Percentiles rank a stretch among this genome's conserved stretches.
Evolutionary conservation across 2,888 invertebrate species (phyloP).

Genomic region (Philopedon plagiatum): DNA sequence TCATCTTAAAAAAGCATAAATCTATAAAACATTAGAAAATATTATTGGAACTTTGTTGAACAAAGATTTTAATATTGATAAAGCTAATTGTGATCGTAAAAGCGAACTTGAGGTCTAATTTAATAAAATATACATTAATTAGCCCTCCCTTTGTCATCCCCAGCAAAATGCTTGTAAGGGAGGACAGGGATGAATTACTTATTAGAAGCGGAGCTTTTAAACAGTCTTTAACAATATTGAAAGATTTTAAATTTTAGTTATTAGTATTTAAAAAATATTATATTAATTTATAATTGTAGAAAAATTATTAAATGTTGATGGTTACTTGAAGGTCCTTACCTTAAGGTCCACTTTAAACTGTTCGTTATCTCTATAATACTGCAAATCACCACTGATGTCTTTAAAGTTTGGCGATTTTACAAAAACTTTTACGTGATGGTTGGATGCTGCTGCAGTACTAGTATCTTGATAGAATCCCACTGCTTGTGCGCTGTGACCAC

Average conservation of each 20-base stretch:
- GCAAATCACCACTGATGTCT: conserved; percentile 75
- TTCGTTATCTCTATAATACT: conserved; percentile 78
- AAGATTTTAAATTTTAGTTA: conserved; percentile 10
- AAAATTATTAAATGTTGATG: too few species aligned
- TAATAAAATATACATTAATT: conserved; percentile 5
- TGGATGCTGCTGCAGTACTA: conserved; percentile 76
- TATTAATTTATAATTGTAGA: too few species aligned
- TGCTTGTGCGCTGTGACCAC: conserved; percentile 79
- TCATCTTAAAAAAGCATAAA: too few species aligned
- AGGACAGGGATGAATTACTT: too few species aligned
- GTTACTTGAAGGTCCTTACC: too few species aligned
- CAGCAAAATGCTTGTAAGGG: not conserved
- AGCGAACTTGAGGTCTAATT: not conserved
- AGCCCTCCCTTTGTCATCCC: not conserved
- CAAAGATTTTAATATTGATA: too few species aligned
- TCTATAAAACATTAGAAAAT: too few species aligned
- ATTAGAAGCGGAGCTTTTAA: too few species aligned
- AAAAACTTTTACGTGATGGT: conserved; percentile 76
- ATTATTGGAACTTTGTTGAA: too few species aligned
- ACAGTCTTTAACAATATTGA: too few species aligned
- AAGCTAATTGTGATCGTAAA: too few species aligned
- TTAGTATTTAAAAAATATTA: too few species aligned
- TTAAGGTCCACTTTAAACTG: conserved; percentile 79
- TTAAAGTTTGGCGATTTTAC: conserved; percentile 82
- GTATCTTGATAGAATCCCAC: conserved; percentile 83